A percentile compares a stretch with the other conserved stretches of the same genome.
These are phyloP conservation scores for Oryzias dopingdopingensis DNA, from an alignment of 2,797 vertebrate species.

Conservation along the genomic window DNA sequence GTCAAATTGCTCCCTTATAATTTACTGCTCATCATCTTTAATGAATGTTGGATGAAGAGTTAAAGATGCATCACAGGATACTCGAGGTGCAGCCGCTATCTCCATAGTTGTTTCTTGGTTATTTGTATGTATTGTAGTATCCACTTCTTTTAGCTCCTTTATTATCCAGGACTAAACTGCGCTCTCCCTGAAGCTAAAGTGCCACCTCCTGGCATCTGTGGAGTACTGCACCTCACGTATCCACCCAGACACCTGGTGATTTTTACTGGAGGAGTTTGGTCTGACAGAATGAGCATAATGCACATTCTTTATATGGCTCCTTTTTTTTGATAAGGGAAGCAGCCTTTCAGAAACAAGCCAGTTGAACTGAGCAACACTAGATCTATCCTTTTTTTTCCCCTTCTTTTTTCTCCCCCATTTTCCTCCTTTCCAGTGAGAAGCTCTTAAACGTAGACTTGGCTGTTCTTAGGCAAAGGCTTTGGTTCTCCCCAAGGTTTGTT, in stretches of 20 bases:
- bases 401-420: background rate
- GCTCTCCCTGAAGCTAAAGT: constrained; percentile 75
- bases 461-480: constrained; percentile 56
- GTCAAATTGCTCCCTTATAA: constrained; percentile 15
- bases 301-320: constrained; percentile 54
- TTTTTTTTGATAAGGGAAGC: constrained; percentile 40
- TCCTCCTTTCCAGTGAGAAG: constrained; percentile 38
- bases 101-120: constrained; percentile 29
- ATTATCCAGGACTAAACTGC: constrained; percentile 21
- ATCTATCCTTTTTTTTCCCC: constrained; percentile 37
- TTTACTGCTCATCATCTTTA: constrained; percentile 3
- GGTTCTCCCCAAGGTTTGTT: constrained; percentile 68
- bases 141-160: constrained; percentile 27
- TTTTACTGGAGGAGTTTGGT: constrained; percentile 42
- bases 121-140: constrained; percentile 49
- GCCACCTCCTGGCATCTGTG: constrained; percentile 75
- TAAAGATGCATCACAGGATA: constrained; percentile 19
- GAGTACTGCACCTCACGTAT: constrained; percentile 45
- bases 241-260: constrained; percentile 52
- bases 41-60: constrained; percentile 18
- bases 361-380: constrained; percentile 60
- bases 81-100: constrained; percentile 11
- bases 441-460: constrained; percentile 74
- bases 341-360: constrained; percentile 69
- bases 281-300: constrained; percentile 55